Percentiles rank a stretch among this genome's conserved stretches.
Conservation (phyloP, 2,888 invertebrate genomes). For the Watsonalla cultraria region DNA sequence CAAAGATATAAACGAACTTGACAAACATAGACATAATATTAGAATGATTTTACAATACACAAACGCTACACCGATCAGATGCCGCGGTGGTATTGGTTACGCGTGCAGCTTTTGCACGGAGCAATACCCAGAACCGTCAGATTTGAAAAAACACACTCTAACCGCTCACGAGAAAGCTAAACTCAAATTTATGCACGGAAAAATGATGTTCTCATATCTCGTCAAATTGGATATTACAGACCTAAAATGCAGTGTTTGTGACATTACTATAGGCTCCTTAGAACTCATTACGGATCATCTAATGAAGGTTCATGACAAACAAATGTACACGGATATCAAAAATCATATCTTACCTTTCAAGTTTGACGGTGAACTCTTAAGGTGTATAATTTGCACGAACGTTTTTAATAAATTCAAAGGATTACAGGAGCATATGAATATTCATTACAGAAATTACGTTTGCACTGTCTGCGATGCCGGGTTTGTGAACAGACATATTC, state of each 20-base stretch:
- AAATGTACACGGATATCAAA: conserved; percentile 26
- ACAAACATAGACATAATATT: conserved; percentile 40
- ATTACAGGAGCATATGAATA: conserved; percentile 40
- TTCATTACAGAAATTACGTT: conserved; percentile 52
- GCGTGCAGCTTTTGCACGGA: conserved; percentile 42
- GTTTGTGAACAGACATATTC: conserved; percentile 46
- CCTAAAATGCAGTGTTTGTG: conserved; percentile 30
- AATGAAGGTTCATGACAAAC: conserved; percentile 19
- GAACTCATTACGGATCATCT: conserved; percentile 30
- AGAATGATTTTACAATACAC: conserved; percentile 38
- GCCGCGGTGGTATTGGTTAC: conserved; percentile 37
- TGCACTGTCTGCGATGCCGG: conserved; percentile 55
- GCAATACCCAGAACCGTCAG: conserved; percentile 29
- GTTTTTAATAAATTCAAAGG: conserved; percentile 29
- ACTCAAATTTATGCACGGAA: conserved; percentile 29
- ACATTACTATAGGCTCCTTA: conserved; percentile 15
- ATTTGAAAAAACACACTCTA: conserved; percentile 44
- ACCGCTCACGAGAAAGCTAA: conserved; percentile 25
- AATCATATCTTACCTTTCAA: conserved; percentile 46
- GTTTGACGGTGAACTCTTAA: conserved; percentile 26
- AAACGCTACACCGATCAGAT: conserved; percentile 50
- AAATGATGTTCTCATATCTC: conserved; percentile 22
- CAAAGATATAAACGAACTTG: conserved; percentile 14
- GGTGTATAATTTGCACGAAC: conserved; percentile 26
- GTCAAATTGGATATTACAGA: conserved; percentile 50